Conservation (phyloP, 2,888 invertebrate species). For the Cantharis nigra region DNA sequence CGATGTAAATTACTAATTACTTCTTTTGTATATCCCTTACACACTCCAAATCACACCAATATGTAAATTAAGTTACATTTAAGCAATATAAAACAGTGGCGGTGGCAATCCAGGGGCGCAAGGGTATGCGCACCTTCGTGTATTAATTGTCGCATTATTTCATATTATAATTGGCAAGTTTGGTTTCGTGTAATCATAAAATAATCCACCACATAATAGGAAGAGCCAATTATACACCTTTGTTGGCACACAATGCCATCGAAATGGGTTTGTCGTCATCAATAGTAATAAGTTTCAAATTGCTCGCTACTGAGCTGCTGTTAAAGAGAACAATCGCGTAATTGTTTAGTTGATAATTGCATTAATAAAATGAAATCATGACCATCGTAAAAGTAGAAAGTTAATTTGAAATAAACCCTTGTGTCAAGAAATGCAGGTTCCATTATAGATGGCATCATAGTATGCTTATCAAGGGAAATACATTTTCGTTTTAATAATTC, state of each 20-base stretch:
- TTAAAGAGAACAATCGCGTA: neutral
- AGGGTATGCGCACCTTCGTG: neutral
- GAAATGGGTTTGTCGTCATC: neutral
- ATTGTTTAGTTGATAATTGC: neutral
- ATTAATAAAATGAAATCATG: neutral
- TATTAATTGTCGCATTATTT: neutral
- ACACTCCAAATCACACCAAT: neutral
- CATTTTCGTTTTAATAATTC: neutral
- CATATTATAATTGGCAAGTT: neutral
- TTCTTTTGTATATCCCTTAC: neutral
- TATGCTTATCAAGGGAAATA: conserved; percentile 5
- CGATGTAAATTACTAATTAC: conserved; percentile 15
- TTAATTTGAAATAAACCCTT: neutral
- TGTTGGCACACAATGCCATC: neutral
- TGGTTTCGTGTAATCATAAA: neutral
- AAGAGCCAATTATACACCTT: neutral
- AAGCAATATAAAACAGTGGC: neutral
- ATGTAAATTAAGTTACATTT: neutral
- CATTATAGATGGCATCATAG: neutral
- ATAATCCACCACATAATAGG: neutral
- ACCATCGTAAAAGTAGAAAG: neutral
- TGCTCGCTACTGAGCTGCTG: neutral
- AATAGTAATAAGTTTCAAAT: neutral
- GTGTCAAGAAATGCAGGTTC: neutral
- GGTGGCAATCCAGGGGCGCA: neutral